Conservation (phyloP, 2,888 invertebrate species). For the Nomada ruficornis region DNA sequence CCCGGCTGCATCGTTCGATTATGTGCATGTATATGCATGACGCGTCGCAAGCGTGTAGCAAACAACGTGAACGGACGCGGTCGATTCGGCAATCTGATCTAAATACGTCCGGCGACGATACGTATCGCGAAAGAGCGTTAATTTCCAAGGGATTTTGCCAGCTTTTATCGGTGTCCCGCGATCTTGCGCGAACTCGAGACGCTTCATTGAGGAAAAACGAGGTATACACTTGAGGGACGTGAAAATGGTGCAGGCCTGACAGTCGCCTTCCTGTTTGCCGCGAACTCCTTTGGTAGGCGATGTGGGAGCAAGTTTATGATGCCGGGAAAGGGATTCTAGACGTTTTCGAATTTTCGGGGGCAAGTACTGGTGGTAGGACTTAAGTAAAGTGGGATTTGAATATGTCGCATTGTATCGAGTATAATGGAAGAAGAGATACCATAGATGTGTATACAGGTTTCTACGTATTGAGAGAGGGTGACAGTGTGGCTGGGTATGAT, state of each 20-base stretch:
- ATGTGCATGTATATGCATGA: slow-evolving; percentile 61
- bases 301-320: no score
- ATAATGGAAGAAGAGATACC: not conserved
- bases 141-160: slow-evolving; percentile 35
- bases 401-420: not conserved
- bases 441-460: no score
- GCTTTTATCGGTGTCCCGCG: slow-evolving; percentile 21
- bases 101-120: slow-evolving; percentile 72
- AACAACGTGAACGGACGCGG: slow-evolving; percentile 70
- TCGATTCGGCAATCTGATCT: slow-evolving; percentile 77
- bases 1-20: slow-evolving; percentile 62
- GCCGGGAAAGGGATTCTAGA: not conserved
- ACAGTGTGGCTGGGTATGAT: no score
- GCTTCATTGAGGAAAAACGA: not conserved
- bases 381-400: not conserved
- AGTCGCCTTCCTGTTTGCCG: slow-evolving; percentile 71
- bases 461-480: no score
- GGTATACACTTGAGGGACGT: slow-evolving; percentile 64
- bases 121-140: slow-evolving; percentile 26
- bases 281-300: not conserved
- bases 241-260: slow-evolving; percentile 70
- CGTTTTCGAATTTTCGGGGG: not conserved
- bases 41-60: slow-evolving; percentile 68
- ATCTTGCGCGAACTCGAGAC: slow-evolving; percentile 21
- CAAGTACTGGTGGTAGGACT: no score